Evolutionary conservation across 2,888 invertebrate genomes (phyloP).

Genomic region (Monoplex corrugatus): DNA sequence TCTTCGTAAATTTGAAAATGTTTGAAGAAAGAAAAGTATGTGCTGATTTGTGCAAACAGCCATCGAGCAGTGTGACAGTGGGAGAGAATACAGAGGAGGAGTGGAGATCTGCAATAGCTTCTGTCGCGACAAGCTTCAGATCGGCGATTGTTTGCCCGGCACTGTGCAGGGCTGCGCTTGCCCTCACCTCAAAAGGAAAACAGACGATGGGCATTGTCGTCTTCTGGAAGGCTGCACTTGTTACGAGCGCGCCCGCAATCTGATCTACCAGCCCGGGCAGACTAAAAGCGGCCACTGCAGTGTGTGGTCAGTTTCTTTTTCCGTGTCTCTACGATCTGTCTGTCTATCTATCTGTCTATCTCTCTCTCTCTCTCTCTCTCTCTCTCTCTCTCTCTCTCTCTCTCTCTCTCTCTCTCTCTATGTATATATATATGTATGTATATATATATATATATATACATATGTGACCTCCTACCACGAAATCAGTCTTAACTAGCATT

Average conservation of each 20-base stretch:
- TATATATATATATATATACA: no score
- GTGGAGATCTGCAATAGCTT: constrained; percentile 31
- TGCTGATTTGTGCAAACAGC: no score
- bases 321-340: no score
- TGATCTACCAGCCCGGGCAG: constrained; percentile 35
- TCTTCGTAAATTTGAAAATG: no score
- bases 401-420: no score
- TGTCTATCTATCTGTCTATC: no score
- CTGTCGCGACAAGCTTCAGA: constrained; percentile 26
- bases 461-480: no score
- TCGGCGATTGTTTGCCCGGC: not conserved
- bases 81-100: not conserved
- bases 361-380: no score
- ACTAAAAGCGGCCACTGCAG: not conserved
- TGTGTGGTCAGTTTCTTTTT: not conserved
- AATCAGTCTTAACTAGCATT: no score
- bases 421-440: no score
- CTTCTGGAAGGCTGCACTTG: constrained; percentile 34
- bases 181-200: not conserved
- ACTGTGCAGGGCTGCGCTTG: constrained; percentile 36
- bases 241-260: not conserved
- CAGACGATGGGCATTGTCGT: constrained; percentile 24
- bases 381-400: no score
- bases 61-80: not conserved
- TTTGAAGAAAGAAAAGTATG: no score